Percentiles rank a stretch among this genome's conserved stretches.
Conservation (phyloP, 2,113 vertebrate genomes). For the Cryptomyrus ogoouensis region DNA sequence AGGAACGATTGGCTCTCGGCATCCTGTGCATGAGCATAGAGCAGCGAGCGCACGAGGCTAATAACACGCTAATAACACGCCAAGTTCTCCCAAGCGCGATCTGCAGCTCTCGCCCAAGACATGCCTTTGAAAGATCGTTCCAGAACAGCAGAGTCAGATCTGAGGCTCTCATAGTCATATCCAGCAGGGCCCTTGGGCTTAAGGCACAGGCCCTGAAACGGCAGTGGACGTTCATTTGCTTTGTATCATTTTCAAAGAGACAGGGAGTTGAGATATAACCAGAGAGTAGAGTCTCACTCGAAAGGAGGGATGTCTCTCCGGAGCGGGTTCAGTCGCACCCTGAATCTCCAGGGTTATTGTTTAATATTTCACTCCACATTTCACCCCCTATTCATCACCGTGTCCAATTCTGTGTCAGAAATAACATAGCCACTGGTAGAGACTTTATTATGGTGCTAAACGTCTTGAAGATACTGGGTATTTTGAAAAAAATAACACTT, state of each 20-base stretch:
- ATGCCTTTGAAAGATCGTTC: background rate
- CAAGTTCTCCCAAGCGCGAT: background rate
- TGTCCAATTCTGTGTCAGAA: slow-evolving; percentile 50
- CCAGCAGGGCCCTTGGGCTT: background rate
- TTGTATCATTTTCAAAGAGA: background rate
- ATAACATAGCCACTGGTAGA: slow-evolving; percentile 44
- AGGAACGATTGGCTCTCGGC: background rate
- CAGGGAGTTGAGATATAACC: background rate
- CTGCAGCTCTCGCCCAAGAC: background rate
- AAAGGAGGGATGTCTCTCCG: background rate
- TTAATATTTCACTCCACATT: slow-evolving; percentile 51
- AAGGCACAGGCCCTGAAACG: background rate
- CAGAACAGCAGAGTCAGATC: background rate
- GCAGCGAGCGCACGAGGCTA: background rate
- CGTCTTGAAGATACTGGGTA: slow-evolving; percentile 52
- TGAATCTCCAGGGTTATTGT: slow-evolving; percentile 43
- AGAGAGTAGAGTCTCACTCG: background rate
- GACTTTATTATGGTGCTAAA: slow-evolving; percentile 50
- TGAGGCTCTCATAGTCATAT: background rate
- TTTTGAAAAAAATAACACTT: slow-evolving; percentile 25
- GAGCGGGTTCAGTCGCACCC: background rate
- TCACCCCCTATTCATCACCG: slow-evolving; percentile 56
- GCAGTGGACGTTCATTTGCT: background rate
- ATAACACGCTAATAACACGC: background rate
- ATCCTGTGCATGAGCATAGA: background rate